Percentiles rank a stretch among this genome's conserved stretches.
These are phyloP conservation scores for Aphrocallistes beatrix DNA, from an alignment of 37 sponge, comb jelly and placozoan species.

Conservation along the genomic window DNA sequence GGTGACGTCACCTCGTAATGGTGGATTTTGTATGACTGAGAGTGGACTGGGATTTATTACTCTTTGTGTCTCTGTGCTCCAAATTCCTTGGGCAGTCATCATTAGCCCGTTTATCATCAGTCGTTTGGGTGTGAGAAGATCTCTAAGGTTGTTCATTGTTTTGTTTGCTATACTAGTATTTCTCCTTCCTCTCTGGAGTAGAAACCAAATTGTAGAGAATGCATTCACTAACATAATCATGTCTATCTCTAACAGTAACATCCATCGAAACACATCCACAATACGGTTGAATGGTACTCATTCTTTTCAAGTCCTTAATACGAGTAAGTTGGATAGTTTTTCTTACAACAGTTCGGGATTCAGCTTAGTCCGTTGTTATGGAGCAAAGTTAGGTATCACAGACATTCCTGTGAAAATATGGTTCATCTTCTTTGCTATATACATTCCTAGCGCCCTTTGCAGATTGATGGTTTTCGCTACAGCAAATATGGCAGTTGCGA, in stretches of 20 bases:
- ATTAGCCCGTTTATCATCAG: neutral
- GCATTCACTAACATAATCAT: neutral
- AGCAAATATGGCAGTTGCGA: neutral
- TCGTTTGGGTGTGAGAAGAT: neutral
- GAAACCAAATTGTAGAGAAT: neutral
- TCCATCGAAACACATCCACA: neutral
- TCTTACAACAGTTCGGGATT: too few species aligned
- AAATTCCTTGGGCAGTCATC: neutral
- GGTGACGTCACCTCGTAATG: neutral
- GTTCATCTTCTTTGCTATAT: neutral
- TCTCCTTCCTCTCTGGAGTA: neutral
- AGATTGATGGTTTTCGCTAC: neutral
- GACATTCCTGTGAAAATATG: neutral
- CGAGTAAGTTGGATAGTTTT: too few species aligned
- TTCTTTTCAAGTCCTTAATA: too few species aligned
- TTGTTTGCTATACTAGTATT: neutral
- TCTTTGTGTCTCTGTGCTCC: neutral
- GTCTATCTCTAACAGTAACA: neutral
- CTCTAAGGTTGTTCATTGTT: neutral
- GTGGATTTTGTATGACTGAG: neutral
- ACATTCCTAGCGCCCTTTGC: neutral
- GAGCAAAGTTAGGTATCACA: neutral
- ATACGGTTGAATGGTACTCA: too few species aligned
- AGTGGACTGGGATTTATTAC: neutral
- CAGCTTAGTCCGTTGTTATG: too few species aligned